Percentiles rank a stretch among this genome's conserved stretches.
Evolutionary conservation across 1,140 invertebrate species (phyloP).

Genomic region (Vanessa atalanta): DNA sequence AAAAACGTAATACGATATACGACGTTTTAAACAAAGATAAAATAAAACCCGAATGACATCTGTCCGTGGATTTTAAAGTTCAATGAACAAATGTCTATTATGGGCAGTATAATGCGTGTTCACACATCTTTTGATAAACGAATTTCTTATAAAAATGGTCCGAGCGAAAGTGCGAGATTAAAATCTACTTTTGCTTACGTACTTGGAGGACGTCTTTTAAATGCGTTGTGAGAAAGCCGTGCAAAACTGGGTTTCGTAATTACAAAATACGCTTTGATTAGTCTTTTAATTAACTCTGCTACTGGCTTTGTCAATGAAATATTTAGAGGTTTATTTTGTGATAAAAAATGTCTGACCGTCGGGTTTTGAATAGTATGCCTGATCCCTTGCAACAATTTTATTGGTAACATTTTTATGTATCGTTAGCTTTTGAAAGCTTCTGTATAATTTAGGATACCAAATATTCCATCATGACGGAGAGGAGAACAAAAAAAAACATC

Average conservation of each 20-base stretch:
- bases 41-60: neutral
- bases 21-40: neutral
- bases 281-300: neutral
- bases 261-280: neutral
- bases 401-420: too few relatives aligned
- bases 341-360: too few relatives aligned
- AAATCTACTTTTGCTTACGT: neutral
- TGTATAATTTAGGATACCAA: too few relatives aligned
- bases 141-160: neutral
- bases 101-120: slow-evolving; percentile 1
- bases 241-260: neutral
- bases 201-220: neutral
- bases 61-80: neutral
- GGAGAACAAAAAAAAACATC: too few relatives aligned
- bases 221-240: neutral
- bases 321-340: too few relatives aligned
- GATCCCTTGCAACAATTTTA: too few relatives aligned
- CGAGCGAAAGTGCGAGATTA: slow-evolving; percentile 11
- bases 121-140: slow-evolving; percentile 7
- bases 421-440: too few relatives aligned
- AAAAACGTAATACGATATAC: slow-evolving; percentile 15
- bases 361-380: too few relatives aligned
- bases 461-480: too few relatives aligned
- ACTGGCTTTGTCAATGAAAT: too few relatives aligned
- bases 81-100: neutral